Conservation (phyloP, 2,113 vertebrate genomes). For the Bos indicus region DNA sequence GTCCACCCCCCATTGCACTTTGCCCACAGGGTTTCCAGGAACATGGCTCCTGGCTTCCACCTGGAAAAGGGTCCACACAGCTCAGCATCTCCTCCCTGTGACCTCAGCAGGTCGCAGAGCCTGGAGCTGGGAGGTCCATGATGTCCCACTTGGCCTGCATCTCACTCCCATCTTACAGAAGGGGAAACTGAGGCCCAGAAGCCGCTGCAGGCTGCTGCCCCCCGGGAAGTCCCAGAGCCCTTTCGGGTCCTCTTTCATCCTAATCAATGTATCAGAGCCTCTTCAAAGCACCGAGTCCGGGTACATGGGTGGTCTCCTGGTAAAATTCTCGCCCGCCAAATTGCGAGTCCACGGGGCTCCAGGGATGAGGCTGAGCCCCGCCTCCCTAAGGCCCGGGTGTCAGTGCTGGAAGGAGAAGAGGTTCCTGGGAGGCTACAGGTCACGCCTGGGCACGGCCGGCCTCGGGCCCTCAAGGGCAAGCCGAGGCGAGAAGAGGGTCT, state of each 20-base stretch:
- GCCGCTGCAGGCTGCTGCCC: rapidly evolving
- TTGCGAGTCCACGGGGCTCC: rapidly evolving
- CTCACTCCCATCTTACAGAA: not conserved
- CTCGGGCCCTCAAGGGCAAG: not conserved
- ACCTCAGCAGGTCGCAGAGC: not conserved
- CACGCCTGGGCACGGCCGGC: not conserved
- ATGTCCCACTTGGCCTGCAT: not conserved
- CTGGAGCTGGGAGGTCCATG: not conserved
- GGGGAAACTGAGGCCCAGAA: not conserved
- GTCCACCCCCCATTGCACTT: rapidly evolving
- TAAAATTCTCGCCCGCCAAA: rapidly evolving
- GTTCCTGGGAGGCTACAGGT: not conserved
- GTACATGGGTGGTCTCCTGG: not conserved
- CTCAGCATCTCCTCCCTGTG: not conserved
- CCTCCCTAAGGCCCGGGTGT: not conserved
- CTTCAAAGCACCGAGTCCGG: rapidly evolving
- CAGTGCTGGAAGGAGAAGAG: not conserved
- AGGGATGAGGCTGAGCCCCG: not conserved
- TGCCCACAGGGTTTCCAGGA: rapidly evolving
- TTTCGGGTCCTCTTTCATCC: rapidly evolving
- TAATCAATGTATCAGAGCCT: rapidly evolving
- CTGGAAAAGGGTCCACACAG: not conserved
- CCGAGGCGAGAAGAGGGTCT: not conserved
- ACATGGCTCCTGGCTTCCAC: not conserved
- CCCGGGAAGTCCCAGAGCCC: rapidly evolving